Conservation (phyloP, 2,888 invertebrate genomes). For the Linnaemya tessellans region DNA sequence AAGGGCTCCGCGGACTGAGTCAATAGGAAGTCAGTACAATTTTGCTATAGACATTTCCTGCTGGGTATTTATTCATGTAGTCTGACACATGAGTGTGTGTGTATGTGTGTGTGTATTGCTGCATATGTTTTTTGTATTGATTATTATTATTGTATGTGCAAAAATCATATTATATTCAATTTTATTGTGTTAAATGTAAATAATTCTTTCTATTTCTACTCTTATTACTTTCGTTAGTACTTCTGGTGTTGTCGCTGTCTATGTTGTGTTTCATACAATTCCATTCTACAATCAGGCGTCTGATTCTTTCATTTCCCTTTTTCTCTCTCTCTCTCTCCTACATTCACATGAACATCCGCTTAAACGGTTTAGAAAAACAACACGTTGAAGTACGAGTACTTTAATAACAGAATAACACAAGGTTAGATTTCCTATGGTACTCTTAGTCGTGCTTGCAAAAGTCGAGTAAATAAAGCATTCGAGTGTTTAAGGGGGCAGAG, state of each 20-base stretch:
- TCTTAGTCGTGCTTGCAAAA: too few relatives aligned
- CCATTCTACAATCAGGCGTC: constrained; percentile 38
- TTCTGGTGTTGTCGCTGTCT: background rate
- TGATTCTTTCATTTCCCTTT: background rate
- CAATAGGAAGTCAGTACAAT: too few relatives aligned
- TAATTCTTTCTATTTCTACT: background rate
- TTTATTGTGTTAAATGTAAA: constrained; percentile 4
- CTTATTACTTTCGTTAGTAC: background rate
- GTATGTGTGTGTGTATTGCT: background rate
- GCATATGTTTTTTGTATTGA: background rate
- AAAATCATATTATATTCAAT: constrained; percentile 6
- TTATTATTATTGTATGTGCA: background rate
- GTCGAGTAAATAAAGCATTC: constrained; percentile 11
- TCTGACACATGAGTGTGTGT: too few relatives aligned
- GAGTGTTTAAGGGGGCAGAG: background rate
- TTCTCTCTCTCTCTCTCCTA: background rate
- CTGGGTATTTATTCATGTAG: too few relatives aligned
- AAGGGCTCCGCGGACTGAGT: too few relatives aligned
- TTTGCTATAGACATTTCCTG: too few relatives aligned
- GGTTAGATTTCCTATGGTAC: constrained; percentile 9
- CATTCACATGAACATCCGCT: background rate
- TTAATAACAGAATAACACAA: constrained; percentile 11
- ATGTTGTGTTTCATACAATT: constrained; percentile 24
- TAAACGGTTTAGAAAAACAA: constrained; percentile 21
- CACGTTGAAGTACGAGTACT: constrained; percentile 17